phyloP scores from a whole-genome alignment of 2,888 invertebrate genomes.

The Lasioglossum oenotherae region DNA sequence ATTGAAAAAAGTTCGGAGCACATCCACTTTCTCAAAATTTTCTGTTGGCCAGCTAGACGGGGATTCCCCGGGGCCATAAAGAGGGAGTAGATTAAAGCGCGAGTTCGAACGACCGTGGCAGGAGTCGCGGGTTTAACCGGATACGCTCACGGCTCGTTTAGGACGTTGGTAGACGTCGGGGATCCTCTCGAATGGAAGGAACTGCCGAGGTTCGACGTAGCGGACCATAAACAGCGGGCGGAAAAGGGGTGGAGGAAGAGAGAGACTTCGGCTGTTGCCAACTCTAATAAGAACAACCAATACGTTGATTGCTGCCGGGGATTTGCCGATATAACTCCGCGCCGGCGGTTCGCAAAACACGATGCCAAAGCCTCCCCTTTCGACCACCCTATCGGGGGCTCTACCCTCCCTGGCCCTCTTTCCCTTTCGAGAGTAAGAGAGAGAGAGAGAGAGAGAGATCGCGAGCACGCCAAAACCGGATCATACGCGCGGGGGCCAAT shows the following conservation, averaged over 20 bases:
- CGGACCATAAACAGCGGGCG: slow-evolving; percentile 68
- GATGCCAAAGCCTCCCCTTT: slow-evolving; percentile 69
- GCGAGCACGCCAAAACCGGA: slow-evolving; percentile 66
- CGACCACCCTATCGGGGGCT: slow-evolving; percentile 36
- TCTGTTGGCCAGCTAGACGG: neutral
- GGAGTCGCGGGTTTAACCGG: slow-evolving; percentile 44
- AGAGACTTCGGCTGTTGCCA: slow-evolving; percentile 75
- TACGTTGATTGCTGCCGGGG: slow-evolving; percentile 79
- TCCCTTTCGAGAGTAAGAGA: neutral
- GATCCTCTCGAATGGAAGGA: slow-evolving; percentile 53
- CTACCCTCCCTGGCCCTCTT: neutral
- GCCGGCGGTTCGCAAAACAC: slow-evolving; percentile 78
- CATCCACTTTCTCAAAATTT: neutral
- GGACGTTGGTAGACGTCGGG: slow-evolving; percentile 38
- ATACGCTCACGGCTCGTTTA: slow-evolving; percentile 57
- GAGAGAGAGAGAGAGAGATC: slow-evolving; percentile 26
- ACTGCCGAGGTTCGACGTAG: slow-evolving; percentile 62
- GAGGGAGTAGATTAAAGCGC: slow-evolving; percentile 46
- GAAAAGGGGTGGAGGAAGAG: slow-evolving; percentile 38
- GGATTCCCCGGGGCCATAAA: neutral
- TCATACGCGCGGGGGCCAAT: slow-evolving; percentile 80
- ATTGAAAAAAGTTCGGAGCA: neutral
- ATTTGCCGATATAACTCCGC: slow-evolving; percentile 71
- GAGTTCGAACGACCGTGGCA: slow-evolving; percentile 16
- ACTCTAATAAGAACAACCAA: slow-evolving; percentile 81